These are phyloP conservation scores for Drosophila eugracilis DNA, from an alignment of 1,140 invertebrate species.

Conservation along the genomic window DNA sequence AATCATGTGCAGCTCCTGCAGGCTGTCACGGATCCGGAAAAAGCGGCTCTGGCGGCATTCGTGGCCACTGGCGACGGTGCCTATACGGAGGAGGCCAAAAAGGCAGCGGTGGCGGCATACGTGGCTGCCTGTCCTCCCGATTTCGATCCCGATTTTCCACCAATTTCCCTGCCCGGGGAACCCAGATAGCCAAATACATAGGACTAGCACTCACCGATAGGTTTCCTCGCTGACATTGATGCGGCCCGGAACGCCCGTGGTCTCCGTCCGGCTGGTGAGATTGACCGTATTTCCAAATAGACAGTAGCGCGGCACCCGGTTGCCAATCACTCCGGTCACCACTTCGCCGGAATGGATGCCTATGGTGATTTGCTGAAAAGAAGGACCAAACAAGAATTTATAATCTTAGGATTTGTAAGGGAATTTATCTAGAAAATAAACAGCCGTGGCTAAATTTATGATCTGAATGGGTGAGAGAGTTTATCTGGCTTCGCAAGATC, in stretches of 20 bases:
- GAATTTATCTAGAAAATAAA: slow-evolving; percentile 27
- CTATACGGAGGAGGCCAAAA: slow-evolving; percentile 55
- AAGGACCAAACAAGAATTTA: slow-evolving; percentile 14
- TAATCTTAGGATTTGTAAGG: slow-evolving; percentile 35
- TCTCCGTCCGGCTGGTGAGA: slow-evolving; percentile 97
- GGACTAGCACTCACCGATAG: slow-evolving; percentile 90
- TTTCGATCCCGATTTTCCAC: slow-evolving; percentile 21
- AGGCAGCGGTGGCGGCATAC: slow-evolving; percentile 61
- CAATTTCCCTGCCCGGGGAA: slow-evolving; percentile 24
- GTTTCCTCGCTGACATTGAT: slow-evolving; percentile 98
- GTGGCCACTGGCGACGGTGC: slow-evolving; percentile 54
- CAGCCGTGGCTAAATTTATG: slow-evolving; percentile 8
- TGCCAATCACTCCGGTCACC: slow-evolving; percentile 98
- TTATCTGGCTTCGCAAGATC: slow-evolving; percentile 19
- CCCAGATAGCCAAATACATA: slow-evolving; percentile 29
- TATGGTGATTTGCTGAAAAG: slow-evolving; percentile 94
- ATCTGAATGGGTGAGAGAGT: slow-evolving; percentile 27
- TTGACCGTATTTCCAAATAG: slow-evolving; percentile 99
- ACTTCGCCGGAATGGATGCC: slow-evolving; percentile 98
- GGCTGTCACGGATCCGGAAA: slow-evolving; percentile 69
- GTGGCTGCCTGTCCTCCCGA: slow-evolving; percentile 35
- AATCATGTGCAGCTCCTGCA: slow-evolving; percentile 62
- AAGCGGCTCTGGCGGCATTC: slow-evolving; percentile 66
- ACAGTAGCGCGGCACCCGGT: slow-evolving; percentile 98
- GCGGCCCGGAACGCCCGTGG: slow-evolving; percentile 94